Conservation (phyloP, 2,113 vertebrate species). For the Antechinus stuartii region DNA sequence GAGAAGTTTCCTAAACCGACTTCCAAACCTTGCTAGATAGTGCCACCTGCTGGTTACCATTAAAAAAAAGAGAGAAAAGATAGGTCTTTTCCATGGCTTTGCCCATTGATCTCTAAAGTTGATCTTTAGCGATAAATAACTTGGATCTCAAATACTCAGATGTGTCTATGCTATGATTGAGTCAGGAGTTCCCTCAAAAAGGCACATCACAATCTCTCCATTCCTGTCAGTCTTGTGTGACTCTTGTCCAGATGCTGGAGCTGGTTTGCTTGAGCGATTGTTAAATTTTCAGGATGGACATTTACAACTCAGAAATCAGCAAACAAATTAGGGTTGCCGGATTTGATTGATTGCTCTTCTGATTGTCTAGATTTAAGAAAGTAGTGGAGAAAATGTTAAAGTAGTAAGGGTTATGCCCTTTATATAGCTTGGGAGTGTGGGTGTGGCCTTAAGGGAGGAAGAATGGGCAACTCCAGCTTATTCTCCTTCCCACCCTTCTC, state of each 20-base stretch:
- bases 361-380: neutral
- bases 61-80: neutral
- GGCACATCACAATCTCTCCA: neutral
- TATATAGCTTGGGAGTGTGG: neutral
- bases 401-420: neutral
- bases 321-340: neutral
- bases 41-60: neutral
- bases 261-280: neutral
- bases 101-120: neutral
- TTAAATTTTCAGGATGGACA: neutral
- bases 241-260: neutral
- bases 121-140: neutral
- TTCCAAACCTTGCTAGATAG: neutral
- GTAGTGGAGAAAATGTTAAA: neutral
- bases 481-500: neutral
- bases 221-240: neutral
- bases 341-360: neutral
- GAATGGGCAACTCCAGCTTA: neutral
- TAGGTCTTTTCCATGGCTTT: neutral
- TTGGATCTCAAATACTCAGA: neutral
- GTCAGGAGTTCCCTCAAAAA: neutral
- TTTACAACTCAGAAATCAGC: neutral
- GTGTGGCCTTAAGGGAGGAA: neutral
- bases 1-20: neutral
- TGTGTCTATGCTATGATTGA: neutral